phyloP scores from a whole-genome alignment of 2,888 invertebrate species.

The Cephalotes varians region DNA sequence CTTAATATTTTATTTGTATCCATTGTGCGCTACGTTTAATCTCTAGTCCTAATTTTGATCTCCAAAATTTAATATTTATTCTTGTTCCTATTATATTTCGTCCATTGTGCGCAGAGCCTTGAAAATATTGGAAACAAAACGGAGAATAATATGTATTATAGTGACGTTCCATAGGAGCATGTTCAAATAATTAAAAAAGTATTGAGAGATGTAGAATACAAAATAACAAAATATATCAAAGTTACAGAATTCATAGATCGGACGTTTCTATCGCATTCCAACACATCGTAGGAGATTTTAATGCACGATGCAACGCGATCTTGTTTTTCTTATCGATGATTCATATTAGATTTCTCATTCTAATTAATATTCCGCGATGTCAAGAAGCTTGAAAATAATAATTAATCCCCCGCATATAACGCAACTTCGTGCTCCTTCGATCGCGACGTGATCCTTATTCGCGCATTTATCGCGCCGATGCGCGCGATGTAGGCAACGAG shows the following conservation, averaged over 20 bases:
- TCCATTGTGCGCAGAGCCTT: too few relatives aligned
- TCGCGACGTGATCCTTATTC: not conserved
- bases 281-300: not conserved
- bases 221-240: not conserved
- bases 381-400: not conserved
- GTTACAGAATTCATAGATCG: not conserved
- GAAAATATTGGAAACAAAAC: too few relatives aligned
- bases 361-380: not conserved
- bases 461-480: not conserved
- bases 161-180: not conserved
- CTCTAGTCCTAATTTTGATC: too few relatives aligned
- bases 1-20: too few relatives aligned
- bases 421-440: not conserved
- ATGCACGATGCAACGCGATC: not conserved
- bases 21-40: too few relatives aligned
- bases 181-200: not conserved
- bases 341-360: not conserved
- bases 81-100: too few relatives aligned
- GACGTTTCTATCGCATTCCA: not conserved
- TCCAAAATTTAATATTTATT: too few relatives aligned
- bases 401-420: not conserved
- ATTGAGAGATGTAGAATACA: not conserved
- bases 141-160: not conserved
- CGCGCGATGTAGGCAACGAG: constrained; percentile 3
- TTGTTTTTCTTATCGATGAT: not conserved